These are phyloP conservation scores for Gyrodactylus bullatarudis DNA, from an alignment of 1,140 invertebrate species.

Conservation along the genomic window DNA sequence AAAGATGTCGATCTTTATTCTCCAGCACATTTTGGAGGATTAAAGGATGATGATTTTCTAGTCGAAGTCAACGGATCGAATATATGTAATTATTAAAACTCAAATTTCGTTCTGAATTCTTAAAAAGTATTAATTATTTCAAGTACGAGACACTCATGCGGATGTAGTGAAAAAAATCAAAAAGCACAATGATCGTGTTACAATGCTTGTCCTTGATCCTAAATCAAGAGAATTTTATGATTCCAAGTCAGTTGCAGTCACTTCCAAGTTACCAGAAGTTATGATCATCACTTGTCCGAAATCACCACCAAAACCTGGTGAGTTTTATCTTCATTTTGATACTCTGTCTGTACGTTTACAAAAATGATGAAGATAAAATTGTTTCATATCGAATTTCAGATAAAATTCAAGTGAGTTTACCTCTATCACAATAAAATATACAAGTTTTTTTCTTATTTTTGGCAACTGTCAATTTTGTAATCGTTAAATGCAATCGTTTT, in stretches of 20 bases:
- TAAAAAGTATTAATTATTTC: background rate
- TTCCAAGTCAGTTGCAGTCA: background rate
- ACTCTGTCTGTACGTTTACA: too few relatives aligned
- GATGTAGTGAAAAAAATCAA: background rate
- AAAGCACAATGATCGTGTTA: background rate
- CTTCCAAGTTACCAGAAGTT: background rate
- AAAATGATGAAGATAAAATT: too few relatives aligned
- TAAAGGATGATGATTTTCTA: slow-evolving; percentile 40
- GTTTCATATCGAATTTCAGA: too few relatives aligned
- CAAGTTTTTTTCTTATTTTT: too few relatives aligned
- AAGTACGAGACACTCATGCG: background rate
- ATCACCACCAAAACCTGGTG: background rate
- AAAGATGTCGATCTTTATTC: slow-evolving; percentile 62
- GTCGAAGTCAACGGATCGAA: slow-evolving; percentile 9
- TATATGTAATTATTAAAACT: too few relatives aligned
- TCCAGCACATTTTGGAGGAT: slow-evolving; percentile 46
- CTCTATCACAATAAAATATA: too few relatives aligned
- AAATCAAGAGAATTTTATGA: background rate
- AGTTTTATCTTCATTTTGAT: too few relatives aligned
- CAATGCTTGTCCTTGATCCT: background rate
- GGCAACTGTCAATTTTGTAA: too few relatives aligned
- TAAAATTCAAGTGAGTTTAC: too few relatives aligned
- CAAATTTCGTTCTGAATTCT: background rate
- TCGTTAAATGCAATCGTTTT: too few relatives aligned
- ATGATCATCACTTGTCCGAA: background rate